Conservation (phyloP, 2,113 vertebrate species). For the Uropsilus gracilis region DNA sequence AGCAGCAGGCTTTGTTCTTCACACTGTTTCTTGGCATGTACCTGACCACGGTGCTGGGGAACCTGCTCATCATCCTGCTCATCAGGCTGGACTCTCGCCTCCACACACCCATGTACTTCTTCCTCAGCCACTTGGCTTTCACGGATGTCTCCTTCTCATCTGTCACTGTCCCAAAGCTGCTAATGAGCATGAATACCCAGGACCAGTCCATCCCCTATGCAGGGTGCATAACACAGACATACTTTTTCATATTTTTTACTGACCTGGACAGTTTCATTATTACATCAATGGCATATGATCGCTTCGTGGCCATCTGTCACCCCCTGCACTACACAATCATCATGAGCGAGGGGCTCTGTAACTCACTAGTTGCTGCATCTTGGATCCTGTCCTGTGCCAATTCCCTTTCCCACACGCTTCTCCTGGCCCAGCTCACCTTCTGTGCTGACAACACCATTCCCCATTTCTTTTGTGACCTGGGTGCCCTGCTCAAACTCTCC, state of each 20-base stretch:
- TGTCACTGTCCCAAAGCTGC: slow-evolving; percentile 55
- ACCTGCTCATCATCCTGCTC: slow-evolving; percentile 59
- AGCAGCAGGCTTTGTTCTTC: background rate
- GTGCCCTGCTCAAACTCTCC: slow-evolving; percentile 53
- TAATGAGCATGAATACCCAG: background rate
- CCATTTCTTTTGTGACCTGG: slow-evolving; percentile 71
- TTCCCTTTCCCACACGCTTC: slow-evolving; percentile 43
- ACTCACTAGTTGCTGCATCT: slow-evolving; percentile 15
- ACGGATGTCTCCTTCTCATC: slow-evolving; percentile 59
- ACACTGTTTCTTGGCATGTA: slow-evolving; percentile 50
- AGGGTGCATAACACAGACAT: slow-evolving; percentile 43
- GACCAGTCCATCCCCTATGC: slow-evolving; percentile 26
- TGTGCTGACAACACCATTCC: slow-evolving; percentile 51
- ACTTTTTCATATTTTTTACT: slow-evolving; percentile 71
- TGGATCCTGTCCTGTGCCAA: slow-evolving; percentile 50
- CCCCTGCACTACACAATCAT: slow-evolving; percentile 47
- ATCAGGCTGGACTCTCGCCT: slow-evolving; percentile 27
- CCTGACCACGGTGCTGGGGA: no score
- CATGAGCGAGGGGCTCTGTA: slow-evolving; percentile 38
- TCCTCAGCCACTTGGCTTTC: slow-evolving; percentile 73
- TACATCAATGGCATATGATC: slow-evolving; percentile 72
- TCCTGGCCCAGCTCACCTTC: slow-evolving; percentile 16
- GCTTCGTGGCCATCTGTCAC: slow-evolving; percentile 63
- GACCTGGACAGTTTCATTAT: slow-evolving; percentile 67
- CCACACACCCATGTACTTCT: slow-evolving; percentile 72